A percentile compares a stretch with the other conserved stretches of the same genome.
phyloP scores from a whole-genome alignment of 2,113 vertebrate species.

The Gadus macrocephalus region DNA sequence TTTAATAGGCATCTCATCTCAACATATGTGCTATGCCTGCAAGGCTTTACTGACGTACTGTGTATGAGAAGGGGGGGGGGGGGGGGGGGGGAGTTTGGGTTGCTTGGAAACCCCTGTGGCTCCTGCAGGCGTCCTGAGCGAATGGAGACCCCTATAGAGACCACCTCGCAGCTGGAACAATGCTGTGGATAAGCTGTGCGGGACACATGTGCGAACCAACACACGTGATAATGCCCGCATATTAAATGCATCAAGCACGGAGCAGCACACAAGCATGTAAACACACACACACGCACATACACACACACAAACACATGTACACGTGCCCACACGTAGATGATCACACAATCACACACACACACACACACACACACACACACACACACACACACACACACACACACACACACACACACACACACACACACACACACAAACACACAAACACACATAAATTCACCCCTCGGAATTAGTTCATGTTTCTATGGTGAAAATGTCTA shows the following conservation, averaged over 20 bases:
- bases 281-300: slow-evolving; percentile 1
- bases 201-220: no score
- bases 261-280: not conserved
- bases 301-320: no score
- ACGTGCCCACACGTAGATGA: no score
- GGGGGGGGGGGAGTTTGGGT: not conserved
- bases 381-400: not conserved
- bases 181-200: no score
- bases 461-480: slow-evolving; percentile 63
- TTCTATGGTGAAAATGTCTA: slow-evolving; percentile 69
- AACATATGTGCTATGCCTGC: not conserved
- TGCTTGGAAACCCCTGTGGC: slow-evolving; percentile 36
- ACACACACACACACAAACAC: slow-evolving; percentile 1
- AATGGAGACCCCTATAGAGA: slow-evolving; percentile 47
- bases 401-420: not conserved
- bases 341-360: not conserved
- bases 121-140: slow-evolving; percentile 33
- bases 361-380: not conserved
- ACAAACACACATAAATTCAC: slow-evolving; percentile 28
- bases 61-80: not conserved
- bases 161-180: slow-evolving; percentile 32
- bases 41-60: not conserved
- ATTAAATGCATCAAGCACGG: no score
- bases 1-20: not conserved
- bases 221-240: no score